phyloP scores from a whole-genome alignment of 2,888 invertebrate species.

The Zygaena filipendulae region DNA sequence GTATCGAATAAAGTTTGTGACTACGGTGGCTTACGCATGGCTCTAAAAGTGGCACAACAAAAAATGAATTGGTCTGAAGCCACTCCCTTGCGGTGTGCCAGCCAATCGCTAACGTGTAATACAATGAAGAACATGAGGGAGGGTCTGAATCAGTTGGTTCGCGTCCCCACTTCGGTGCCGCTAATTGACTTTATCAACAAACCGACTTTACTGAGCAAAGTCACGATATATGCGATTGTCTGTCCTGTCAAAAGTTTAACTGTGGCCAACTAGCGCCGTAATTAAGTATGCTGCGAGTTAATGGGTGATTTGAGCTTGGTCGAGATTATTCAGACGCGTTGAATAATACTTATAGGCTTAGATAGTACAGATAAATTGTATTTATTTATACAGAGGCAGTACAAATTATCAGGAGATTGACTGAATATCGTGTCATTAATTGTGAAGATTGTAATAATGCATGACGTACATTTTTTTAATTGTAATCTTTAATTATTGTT shows the following conservation, averaged over 20 bases:
- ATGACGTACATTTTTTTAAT: too few species aligned
- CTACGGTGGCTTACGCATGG: slow-evolving; percentile 53
- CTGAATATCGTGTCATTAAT: too few species aligned
- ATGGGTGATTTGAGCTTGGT: slow-evolving; percentile 45
- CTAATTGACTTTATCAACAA: slow-evolving; percentile 70
- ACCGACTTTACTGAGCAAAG: slow-evolving; percentile 64
- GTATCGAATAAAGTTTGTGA: slow-evolving; percentile 49
- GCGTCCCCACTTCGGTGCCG: slow-evolving; percentile 62
- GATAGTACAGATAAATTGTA: too few species aligned
- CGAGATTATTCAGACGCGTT: slow-evolving; percentile 14
- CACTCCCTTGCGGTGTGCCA: slow-evolving; percentile 51
- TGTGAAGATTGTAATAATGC: too few species aligned
- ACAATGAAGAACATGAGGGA: slow-evolving; percentile 43
- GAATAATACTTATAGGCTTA: slow-evolving; percentile 7
- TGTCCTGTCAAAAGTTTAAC: slow-evolving; percentile 64
- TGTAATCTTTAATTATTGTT: too few species aligned
- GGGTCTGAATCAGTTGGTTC: slow-evolving; percentile 59
- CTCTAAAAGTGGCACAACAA: slow-evolving; percentile 44
- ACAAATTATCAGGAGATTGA: too few species aligned
- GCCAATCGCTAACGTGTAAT: slow-evolving; percentile 45
- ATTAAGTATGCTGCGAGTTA: slow-evolving; percentile 52
- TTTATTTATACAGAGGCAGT: too few species aligned
- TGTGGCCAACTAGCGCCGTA: slow-evolving; percentile 51
- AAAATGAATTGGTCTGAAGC: slow-evolving; percentile 48
- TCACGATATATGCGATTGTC: slow-evolving; percentile 67